Evolutionary conservation across 2,113 vertebrate species (phyloP).

Genomic region (Hippopotamus amphibius): DNA sequence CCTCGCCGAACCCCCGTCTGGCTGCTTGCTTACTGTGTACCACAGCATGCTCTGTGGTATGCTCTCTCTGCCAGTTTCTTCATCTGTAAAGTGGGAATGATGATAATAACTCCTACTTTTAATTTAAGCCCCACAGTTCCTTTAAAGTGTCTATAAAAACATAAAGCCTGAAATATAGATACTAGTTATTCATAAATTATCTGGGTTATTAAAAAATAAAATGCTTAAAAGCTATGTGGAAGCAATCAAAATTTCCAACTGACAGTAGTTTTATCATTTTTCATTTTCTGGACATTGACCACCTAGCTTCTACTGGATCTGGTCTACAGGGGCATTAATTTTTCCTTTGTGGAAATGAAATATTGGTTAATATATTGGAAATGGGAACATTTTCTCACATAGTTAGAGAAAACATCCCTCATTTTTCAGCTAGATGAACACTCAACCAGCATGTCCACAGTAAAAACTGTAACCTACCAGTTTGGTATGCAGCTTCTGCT

Average conservation of each 20-base stretch:
- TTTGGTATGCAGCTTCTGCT: constrained; percentile 89
- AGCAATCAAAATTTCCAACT: neutral
- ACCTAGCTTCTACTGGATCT: neutral
- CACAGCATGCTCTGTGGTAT: neutral
- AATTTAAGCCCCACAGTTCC: too few relatives aligned
- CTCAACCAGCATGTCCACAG: neutral
- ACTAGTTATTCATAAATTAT: neutral
- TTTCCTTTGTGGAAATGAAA: neutral
- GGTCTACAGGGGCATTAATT: neutral
- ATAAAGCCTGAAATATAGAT: neutral
- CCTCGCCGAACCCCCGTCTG: neutral
- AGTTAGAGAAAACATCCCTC: neutral
- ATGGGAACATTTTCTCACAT: neutral
- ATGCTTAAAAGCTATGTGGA: neutral
- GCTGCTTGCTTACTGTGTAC: neutral
- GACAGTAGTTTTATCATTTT: neutral
- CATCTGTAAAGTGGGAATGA: neutral
- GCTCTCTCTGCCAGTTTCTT: neutral
- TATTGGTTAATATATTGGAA: neutral
- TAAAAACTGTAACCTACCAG: constrained; percentile 78
- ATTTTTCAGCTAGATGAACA: neutral
- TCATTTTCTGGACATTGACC: neutral
- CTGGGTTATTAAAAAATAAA: constrained; percentile 4
- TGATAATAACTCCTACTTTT: neutral
- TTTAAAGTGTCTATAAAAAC: neutral